phyloP scores from a whole-genome alignment of 2,113 vertebrate species.

The Zosterops pallidus region DNA sequence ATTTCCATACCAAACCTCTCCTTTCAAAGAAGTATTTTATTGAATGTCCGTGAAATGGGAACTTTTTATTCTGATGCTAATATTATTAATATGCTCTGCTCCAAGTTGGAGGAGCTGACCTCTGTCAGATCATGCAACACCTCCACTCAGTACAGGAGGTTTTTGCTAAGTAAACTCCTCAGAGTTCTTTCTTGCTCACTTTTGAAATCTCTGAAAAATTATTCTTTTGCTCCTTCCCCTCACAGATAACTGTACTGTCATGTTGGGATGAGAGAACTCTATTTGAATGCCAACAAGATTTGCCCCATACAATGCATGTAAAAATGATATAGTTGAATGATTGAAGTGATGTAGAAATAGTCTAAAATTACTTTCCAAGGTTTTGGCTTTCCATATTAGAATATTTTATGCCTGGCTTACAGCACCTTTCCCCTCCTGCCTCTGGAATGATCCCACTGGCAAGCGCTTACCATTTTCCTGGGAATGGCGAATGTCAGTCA shows the following conservation, averaged over 20 bases:
- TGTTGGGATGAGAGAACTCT: not conserved
- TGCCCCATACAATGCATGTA: accelerated
- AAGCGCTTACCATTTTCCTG: not conserved
- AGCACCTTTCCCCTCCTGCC: not conserved
- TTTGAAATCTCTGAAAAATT: not conserved
- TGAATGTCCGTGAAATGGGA: not conserved
- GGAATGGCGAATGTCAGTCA: not conserved
- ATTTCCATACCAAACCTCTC: not conserved
- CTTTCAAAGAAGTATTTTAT: not conserved
- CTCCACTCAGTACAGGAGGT: not conserved
- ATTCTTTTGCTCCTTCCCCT: not conserved
- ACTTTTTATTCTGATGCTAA: not conserved
- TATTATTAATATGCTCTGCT: not conserved
- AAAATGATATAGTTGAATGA: not conserved
- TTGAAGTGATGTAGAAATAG: not conserved
- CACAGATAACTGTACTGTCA: not conserved
- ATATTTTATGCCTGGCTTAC: not conserved
- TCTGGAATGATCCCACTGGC: not conserved
- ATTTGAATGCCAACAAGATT: not conserved
- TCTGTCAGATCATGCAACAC: not conserved
- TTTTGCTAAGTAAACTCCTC: not conserved
- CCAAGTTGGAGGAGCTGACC: not conserved
- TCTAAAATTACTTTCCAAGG: not conserved
- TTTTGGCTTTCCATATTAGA: not conserved
- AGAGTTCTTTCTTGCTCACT: not conserved